Evolutionary conservation across 2,113 vertebrate genomes (phyloP).

Genomic region (Bos taurus): DNA sequence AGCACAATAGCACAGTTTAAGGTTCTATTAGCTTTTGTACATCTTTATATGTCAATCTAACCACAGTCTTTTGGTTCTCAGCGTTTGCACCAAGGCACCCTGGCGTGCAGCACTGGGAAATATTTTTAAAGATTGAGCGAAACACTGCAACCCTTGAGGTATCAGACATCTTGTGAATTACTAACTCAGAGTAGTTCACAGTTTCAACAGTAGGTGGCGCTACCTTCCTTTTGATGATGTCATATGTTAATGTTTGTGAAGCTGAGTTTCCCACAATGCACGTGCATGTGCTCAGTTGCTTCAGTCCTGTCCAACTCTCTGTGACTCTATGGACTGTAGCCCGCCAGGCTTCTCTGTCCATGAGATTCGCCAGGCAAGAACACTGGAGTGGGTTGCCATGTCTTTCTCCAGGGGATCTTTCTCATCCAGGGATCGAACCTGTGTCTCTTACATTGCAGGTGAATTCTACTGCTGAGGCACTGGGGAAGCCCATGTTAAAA

Average conservation of each 20-base stretch:
- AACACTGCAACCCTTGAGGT: background rate
- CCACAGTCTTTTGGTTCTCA: background rate
- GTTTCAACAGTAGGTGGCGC: slow-evolving; percentile 46
- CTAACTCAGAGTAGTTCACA: background rate
- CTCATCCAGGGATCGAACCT: background rate
- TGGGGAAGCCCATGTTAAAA: background rate
- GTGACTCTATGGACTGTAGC: background rate
- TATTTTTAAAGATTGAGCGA: background rate
- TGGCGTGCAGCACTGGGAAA: background rate
- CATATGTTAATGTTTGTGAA: background rate
- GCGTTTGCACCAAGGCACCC: background rate
- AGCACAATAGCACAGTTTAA: background rate
- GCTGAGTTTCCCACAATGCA: background rate
- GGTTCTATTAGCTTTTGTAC: background rate
- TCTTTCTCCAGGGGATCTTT: background rate
- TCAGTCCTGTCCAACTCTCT: background rate
- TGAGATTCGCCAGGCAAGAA: background rate
- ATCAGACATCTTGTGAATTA: background rate
- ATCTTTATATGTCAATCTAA: background rate
- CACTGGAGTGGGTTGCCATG: background rate
- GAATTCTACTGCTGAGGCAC: background rate
- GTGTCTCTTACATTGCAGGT: background rate
- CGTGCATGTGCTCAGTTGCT: background rate
- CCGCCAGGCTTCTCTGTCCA: background rate
- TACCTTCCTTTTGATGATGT: background rate